A percentile compares a stretch with the other conserved stretches of the same genome.
phyloP scores from a whole-genome alignment of 2,888 invertebrate genomes.

The Nasonovia ribisnigri region DNA sequence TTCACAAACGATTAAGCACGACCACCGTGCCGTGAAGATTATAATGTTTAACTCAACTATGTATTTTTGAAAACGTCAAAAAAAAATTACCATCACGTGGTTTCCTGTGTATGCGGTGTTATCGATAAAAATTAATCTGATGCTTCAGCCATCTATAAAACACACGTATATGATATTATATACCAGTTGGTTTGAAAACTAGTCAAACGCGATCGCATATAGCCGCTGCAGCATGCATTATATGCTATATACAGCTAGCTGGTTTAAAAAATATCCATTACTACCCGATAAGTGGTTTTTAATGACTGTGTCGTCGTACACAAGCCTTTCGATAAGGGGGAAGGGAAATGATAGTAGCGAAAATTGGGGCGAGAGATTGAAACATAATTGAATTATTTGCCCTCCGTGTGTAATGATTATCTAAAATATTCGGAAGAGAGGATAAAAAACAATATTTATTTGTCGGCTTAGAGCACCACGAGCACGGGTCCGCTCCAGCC shows the following conservation, averaged over 20 bases:
- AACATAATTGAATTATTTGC: conserved; percentile 63
- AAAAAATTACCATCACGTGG: not conserved
- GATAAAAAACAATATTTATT: conserved; percentile 58
- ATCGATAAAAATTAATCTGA: not conserved
- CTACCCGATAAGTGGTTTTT: conserved; percentile 50
- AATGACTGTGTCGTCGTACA: conserved; percentile 30
- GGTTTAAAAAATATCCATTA: conserved; percentile 41
- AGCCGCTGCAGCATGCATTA: not conserved
- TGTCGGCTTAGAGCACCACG: conserved; percentile 33
- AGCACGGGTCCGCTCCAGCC: not conserved
- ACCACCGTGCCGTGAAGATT: not conserved
- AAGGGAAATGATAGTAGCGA: not conserved
- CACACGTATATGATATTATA: not conserved
- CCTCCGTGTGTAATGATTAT: conserved; percentile 55
- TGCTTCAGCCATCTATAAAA: not conserved
- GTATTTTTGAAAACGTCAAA: conserved; percentile 24
- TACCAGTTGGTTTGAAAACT: not conserved
- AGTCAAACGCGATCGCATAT: not conserved
- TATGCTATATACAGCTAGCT: not conserved
- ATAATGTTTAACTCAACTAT: conserved; percentile 36
- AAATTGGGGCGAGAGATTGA: conserved; percentile 47
- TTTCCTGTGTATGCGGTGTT: not conserved
- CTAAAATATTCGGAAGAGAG: conserved; percentile 43
- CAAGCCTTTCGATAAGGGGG: conserved; percentile 11
- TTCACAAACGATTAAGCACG: conserved; percentile 59